A percentile compares a stretch with the other conserved stretches of the same genome.
These are phyloP conservation scores for Oryzias celebensis DNA, from an alignment of 2,113 vertebrate genomes.

Conservation along the genomic window DNA sequence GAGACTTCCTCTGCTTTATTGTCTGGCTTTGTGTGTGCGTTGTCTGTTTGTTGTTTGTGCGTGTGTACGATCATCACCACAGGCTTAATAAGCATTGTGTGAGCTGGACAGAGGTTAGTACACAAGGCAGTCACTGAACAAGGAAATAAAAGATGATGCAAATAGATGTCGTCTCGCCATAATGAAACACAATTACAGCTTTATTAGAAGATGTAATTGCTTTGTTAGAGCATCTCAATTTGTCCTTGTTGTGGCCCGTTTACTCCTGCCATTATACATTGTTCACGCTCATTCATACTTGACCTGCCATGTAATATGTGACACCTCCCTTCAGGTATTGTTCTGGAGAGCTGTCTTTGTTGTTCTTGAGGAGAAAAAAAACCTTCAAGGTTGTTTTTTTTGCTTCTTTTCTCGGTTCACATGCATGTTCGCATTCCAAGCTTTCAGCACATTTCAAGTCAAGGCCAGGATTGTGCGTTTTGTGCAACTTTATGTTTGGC, in stretches of 20 bases:
- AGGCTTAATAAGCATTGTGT: slow-evolving; percentile 66
- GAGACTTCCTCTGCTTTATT: slow-evolving; percentile 54
- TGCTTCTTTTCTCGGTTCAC: too few species aligned
- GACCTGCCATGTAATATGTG: slow-evolving; percentile 63
- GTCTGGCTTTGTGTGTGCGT: slow-evolving; percentile 28
- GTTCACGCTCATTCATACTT: slow-evolving; percentile 63
- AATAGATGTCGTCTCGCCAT: slow-evolving; percentile 61
- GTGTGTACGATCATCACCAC: slow-evolving; percentile 47
- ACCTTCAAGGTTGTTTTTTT: too few species aligned
- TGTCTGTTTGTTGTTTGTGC: slow-evolving; percentile 1
- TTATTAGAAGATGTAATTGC: slow-evolving; percentile 78
- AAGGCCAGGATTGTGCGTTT: too few species aligned
- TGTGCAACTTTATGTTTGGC: too few species aligned
- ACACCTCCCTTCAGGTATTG: slow-evolving; percentile 53
- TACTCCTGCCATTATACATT: slow-evolving; percentile 58
- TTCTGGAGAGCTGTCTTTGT: slow-evolving; percentile 53
- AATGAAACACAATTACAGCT: slow-evolving; percentile 77
- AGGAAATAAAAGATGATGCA: slow-evolving; percentile 71
- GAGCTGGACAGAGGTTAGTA: slow-evolving; percentile 68
- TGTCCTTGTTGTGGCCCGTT: slow-evolving; percentile 67
- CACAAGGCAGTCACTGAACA: slow-evolving; percentile 48
- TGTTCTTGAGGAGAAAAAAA: slow-evolving; percentile 44
- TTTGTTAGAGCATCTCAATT: slow-evolving; percentile 74
- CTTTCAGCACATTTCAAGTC: too few species aligned
- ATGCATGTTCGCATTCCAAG: too few species aligned